phyloP scores from a whole-genome alignment of 2,113 vertebrate genomes.

The Thinocorus orbignyianus region DNA sequence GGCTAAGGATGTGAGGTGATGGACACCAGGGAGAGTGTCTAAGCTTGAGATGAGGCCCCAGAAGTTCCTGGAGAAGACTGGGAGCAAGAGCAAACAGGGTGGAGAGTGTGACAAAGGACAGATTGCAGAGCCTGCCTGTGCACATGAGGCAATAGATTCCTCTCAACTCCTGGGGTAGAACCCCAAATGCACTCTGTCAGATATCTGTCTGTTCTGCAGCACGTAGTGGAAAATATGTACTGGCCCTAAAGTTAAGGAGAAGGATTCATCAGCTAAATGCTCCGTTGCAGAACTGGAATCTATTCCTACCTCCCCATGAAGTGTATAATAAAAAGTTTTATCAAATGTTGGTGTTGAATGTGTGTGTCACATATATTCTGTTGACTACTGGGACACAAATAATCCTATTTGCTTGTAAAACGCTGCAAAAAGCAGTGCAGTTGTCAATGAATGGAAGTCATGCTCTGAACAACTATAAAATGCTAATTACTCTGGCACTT shows the following conservation, averaged over 20 bases:
- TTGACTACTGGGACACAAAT: neutral
- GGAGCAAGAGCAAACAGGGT: neutral
- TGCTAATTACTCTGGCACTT: neutral
- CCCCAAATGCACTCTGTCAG: rapidly evolving
- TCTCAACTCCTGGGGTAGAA: neutral
- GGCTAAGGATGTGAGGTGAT: neutral
- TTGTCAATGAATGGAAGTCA: neutral
- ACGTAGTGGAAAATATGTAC: neutral
- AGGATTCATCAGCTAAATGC: neutral
- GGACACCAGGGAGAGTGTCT: neutral
- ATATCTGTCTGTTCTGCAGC: neutral
- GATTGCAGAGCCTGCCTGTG: neutral
- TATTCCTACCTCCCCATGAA: neutral
- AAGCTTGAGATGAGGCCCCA: neutral
- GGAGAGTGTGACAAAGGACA: neutral
- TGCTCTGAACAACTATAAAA: neutral
- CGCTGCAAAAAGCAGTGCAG: neutral
- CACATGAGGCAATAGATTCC: neutral
- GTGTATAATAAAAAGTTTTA: neutral
- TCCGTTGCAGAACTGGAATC: neutral
- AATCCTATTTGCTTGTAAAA: neutral
- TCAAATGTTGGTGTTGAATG: neutral
- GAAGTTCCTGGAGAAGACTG: neutral
- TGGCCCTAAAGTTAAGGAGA: neutral
- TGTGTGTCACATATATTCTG: neutral